Percentiles rank a stretch among this genome's conserved stretches.
These are phyloP conservation scores for Amia ocellicauda DNA, from an alignment of 2,113 vertebrate genomes.

Conservation along the genomic window DNA sequence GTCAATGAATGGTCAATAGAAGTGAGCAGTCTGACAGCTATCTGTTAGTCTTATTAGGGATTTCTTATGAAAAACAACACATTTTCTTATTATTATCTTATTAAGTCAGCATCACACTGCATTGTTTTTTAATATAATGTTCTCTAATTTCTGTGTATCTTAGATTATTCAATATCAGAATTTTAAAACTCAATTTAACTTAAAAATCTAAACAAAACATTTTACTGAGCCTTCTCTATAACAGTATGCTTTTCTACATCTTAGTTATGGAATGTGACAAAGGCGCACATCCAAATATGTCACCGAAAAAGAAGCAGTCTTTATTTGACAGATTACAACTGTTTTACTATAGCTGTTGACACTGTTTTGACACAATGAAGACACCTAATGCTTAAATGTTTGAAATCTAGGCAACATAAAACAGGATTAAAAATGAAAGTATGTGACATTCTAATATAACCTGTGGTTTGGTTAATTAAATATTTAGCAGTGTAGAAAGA, in stretches of 20 bases:
- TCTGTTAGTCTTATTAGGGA: no score
- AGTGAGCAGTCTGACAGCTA: no score
- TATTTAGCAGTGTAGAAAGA: neutral
- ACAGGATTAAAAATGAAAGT: constrained; percentile 11
- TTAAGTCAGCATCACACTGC: no score
- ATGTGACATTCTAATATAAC: constrained; percentile 17
- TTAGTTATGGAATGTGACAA: no score
- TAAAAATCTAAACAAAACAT: no score
- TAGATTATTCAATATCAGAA: neutral
- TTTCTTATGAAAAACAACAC: no score
- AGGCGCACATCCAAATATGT: neutral
- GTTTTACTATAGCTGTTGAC: neutral
- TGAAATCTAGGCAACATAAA: neutral
- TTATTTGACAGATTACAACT: neutral
- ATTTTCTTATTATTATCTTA: no score
- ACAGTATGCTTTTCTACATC: no score
- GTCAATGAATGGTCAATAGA: no score
- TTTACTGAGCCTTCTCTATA: no score
- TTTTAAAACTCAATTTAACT: no score
- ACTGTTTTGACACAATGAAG: neutral
- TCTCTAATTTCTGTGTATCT: constrained; percentile 7
- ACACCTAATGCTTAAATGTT: neutral
- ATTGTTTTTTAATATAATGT: neutral
- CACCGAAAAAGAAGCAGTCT: neutral
- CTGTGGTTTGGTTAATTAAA: neutral